A percentile compares a stretch with the other conserved stretches of the same genome.
Conservation (phyloP, 1,140 invertebrate species). For the Phenacoccus solenopsis region DNA sequence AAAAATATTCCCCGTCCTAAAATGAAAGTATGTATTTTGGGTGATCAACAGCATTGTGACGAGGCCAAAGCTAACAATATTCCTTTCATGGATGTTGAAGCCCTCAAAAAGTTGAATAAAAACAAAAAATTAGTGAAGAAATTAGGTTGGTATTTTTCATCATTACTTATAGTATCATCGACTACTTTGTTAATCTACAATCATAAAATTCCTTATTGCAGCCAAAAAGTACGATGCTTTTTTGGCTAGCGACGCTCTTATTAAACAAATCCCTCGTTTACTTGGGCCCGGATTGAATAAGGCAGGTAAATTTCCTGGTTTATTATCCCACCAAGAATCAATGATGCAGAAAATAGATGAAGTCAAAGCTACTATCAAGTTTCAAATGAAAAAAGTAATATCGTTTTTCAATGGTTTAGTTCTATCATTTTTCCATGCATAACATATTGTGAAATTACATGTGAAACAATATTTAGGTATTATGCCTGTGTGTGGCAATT, state of each 20-base stretch:
- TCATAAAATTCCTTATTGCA: too few relatives aligned
- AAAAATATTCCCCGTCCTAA: slow-evolving; percentile 95
- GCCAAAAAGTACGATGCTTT: slow-evolving; percentile 95
- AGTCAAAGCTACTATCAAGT: slow-evolving; percentile 97
- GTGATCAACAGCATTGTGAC: slow-evolving; percentile 99
- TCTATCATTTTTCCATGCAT: too few relatives aligned
- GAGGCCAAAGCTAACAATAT: slow-evolving; percentile 89
- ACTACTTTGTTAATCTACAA: too few relatives aligned
- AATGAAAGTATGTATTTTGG: slow-evolving; percentile 98
- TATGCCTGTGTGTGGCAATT: slow-evolving; percentile 94
- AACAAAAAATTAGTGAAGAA: slow-evolving; percentile 99
- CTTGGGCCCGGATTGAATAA: slow-evolving; percentile 98
- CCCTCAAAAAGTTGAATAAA: slow-evolving; percentile 97
- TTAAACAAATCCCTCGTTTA: slow-evolving; percentile 98
- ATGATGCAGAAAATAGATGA: slow-evolving; percentile 95
- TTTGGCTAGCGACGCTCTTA: slow-evolving; percentile 94
- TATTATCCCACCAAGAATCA: slow-evolving; percentile 90
- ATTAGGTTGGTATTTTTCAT: too few relatives aligned
- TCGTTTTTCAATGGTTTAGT: slow-evolving; percentile 19
- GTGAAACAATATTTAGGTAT: too few relatives aligned
- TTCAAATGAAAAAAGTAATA: slow-evolving; percentile 99
- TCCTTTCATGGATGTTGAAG: slow-evolving; percentile 95
- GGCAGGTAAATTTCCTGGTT: slow-evolving; percentile 98
- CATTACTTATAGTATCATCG: too few relatives aligned
- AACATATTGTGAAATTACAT: too few relatives aligned